Evolutionary conservation across 1,140 invertebrate species (phyloP).

Genomic region (Diorhabda sublineata): DNA sequence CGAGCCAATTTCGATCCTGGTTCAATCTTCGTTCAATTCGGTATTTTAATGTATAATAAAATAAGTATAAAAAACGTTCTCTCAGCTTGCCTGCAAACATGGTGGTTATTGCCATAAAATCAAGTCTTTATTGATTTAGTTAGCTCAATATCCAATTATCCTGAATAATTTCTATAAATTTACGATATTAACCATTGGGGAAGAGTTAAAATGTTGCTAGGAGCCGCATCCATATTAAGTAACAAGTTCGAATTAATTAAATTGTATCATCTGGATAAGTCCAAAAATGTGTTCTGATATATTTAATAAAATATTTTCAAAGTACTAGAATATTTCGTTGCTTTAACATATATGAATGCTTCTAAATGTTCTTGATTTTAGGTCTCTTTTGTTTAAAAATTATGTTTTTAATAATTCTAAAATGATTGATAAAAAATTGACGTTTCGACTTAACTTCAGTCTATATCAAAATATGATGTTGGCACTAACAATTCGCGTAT

Average conservation of each 20-base stretch:
- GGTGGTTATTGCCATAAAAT: conserved; percentile 26
- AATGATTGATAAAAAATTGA: no score
- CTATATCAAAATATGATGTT: no score
- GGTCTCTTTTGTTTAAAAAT: no score
- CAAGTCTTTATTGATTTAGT: conserved; percentile 30
- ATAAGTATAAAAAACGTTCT: conserved; percentile 21
- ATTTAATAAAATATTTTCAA: no score
- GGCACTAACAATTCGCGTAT: no score
- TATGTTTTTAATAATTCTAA: no score
- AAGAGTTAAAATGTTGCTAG: neutral
- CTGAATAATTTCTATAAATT: conserved; percentile 23
- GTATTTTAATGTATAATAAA: conserved; percentile 36
- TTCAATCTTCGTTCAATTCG: conserved; percentile 14
- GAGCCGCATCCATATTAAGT: neutral
- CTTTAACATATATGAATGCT: no score
- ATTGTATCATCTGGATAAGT: neutral
- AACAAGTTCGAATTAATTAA: neutral
- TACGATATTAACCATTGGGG: neutral
- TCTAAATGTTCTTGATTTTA: no score
- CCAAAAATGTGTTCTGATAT: no score
- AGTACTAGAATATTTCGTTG: no score
- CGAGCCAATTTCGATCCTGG: neutral
- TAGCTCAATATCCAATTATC: conserved; percentile 25
- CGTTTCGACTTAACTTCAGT: no score
- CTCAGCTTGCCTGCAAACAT: conserved; percentile 31